Base-by-base conservation (phyloP, 2,888 invertebrate species). In the Euzophera pinguis region DNA sequence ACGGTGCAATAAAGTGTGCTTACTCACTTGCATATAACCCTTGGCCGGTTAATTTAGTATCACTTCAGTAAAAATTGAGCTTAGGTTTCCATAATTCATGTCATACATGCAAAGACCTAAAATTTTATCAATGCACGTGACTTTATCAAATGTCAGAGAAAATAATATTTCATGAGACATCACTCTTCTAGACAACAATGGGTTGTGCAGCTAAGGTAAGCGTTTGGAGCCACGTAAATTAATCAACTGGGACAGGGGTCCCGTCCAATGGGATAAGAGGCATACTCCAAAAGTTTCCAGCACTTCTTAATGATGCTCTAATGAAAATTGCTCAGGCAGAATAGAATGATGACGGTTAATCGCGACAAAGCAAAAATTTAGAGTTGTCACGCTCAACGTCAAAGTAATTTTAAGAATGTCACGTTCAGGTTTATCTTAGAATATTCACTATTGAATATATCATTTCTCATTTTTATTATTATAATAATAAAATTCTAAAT, bases 271-370 rank as follows among this genome's bases (percentile, higher is more conserved):
- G 77, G 78, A 73, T 75, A 69, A 78, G 76, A 71, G 77, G 66
- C 66, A 63, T 62, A 65, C 75, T 75, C 71, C 65, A 69, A 81
- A 84, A 73, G 80, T 81, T 69, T 67, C 45, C 45, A 45, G 45
- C 64, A 69, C 73, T 69, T 64, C 67, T 63, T 83, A 81, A 83
- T 78, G 81, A 78, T 71, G 73, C 78, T 73, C 78, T 79, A 75
- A 79, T 81, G 82, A 80, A 83, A 82, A 84, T 80, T 75, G 71
- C 68, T 68, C 45, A 34, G 45, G 55, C 61, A 57, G 57, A 59
- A 57, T 59, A 57, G 60, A 71, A 74, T 65, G 73, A 73, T 77
- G 73, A 74, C 69, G 64, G 71, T 72, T 75, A 73, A 75, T 73
- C 68, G 63, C 45, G 45, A 14, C 10, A 7, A 27, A 16, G 32